Percentiles rank a stretch among this genome's conserved stretches.
Evolutionary conservation across 1,140 invertebrate genomes (phyloP).

Genomic region (Heliconius nattereri): DNA sequence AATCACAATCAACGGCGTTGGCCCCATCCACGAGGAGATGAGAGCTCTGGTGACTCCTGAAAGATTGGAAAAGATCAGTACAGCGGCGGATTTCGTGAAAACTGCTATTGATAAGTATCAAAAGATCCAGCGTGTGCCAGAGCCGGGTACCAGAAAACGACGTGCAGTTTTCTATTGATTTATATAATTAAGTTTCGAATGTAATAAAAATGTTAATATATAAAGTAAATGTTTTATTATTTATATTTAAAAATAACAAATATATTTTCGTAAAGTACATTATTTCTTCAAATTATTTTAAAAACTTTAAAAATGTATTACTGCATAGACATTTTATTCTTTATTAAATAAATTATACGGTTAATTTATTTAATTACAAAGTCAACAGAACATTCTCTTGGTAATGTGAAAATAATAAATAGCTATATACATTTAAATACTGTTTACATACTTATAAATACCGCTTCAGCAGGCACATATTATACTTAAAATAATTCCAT

Average conservation of each 20-base stretch:
- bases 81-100: slow-evolving; percentile 83
- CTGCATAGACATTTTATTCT: too few relatives aligned
- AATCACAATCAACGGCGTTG: slow-evolving; percentile 81
- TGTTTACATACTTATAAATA: not conserved
- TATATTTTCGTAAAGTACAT: too few relatives aligned
- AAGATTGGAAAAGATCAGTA: slow-evolving; percentile 79
- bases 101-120: slow-evolving; percentile 85
- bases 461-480: not conserved
- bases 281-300: too few relatives aligned
- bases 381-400: not conserved
- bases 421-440: not conserved
- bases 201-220: not conserved
- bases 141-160: slow-evolving; percentile 47
- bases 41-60: slow-evolving; percentile 79
- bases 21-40: slow-evolving; percentile 75
- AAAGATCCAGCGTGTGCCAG: slow-evolving; percentile 69
- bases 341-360: too few relatives aligned
- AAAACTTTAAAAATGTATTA: too few relatives aligned
- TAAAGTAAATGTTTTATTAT: too few relatives aligned
- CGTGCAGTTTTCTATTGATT: slow-evolving; percentile 44
- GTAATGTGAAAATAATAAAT: not conserved
- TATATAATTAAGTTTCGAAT: not conserved
- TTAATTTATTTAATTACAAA: too few relatives aligned
- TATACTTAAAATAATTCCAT: not conserved
- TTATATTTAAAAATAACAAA: too few relatives aligned